Base-by-base conservation (phyloP, 1,140 invertebrate genomes). In the Drosophila leontia region DNA sequence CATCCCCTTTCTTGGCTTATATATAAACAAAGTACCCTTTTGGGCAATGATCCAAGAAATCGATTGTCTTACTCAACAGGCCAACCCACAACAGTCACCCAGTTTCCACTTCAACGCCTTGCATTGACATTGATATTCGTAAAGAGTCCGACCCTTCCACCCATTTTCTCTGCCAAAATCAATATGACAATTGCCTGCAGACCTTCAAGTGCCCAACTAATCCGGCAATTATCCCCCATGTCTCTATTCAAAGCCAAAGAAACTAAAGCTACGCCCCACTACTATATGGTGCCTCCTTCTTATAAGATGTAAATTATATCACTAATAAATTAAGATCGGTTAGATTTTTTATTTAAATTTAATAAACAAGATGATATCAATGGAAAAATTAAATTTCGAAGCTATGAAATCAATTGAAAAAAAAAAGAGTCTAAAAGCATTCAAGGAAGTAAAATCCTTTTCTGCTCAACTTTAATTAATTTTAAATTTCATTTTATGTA, bases 111-210 rank as follows among this genome's bases (percentile, higher is more conserved):
- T 88, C 41, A 68, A 15, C 60, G 56, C 47, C 47, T 62, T 23
- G 69, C 75, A 91, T 58, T 71, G 83, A 76, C 86, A 87, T 85
- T 80, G 78, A 88, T 82, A 84, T 87, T 75, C 72, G 48, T 15
- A 34, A 29, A 58, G 32, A 39, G 17, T 23, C 11, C 29, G 29
- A 39, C 35, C 26, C 45, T 8, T 48, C 39, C 59, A 15, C 45
- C 48, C 45, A 32, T 32, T 64, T 26, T 23, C 41, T 23, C 34
- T 55, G 48, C 51, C 63, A 65, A 78, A 88, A 88, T 88, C 84
- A 67, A 88, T 88, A 88, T 63, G 80, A 80, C 77, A 80, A 88
- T 79, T 84, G 76, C 68, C 77, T 80, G 85, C 75, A 88, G 85
- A 79, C 85, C 78, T 74, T 80, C 71, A 85, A 90, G 82, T 85